Evolutionary conservation across 92 coral and sea anemone genomes (phyloP).

Genomic region (Actinernus sp.): DNA sequence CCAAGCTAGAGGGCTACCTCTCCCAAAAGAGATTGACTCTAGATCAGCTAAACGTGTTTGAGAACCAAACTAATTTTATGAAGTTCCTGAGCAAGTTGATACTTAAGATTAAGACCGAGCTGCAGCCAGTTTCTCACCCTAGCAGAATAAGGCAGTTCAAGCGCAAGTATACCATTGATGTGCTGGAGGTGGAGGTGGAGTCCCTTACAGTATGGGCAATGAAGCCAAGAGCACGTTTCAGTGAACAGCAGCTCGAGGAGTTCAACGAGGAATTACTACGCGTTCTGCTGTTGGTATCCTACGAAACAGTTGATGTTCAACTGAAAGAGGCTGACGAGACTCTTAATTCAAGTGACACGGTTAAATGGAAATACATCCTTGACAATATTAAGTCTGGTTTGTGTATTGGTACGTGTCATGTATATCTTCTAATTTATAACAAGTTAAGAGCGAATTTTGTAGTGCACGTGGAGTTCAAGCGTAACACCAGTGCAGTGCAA

Average conservation of each 20-base stretch:
- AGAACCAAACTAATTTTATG: conserved; percentile 83
- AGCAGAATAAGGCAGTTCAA: no score
- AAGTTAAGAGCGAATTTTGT: no score
- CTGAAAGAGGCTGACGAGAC: conserved; percentile 15
- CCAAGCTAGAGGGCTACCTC: conserved; percentile 3
- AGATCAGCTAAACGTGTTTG: conserved; percentile 67
- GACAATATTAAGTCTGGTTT: conserved; percentile 50
- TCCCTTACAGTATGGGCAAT: conserved; percentile 44
- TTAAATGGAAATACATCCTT: conserved; percentile 10
- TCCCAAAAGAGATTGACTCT: conserved; percentile 18
- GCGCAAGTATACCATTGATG: no score
- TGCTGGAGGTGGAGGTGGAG: conserved; percentile 14
- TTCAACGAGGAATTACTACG: conserved; percentile 77
- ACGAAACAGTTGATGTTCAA: conserved; percentile 41
- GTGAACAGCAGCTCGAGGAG: conserved; percentile 88
- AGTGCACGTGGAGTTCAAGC: no score
- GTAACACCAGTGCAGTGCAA: no score
- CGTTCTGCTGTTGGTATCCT: conserved; percentile 45
- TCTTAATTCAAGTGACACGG: neutral
- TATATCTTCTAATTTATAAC: no score
- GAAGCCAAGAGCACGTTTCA: conserved; percentile 64
- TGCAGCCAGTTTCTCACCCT: no score
- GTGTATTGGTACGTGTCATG: conserved; percentile 51
- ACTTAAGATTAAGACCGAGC: conserved; percentile 12
- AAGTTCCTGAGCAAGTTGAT: no score